These are phyloP conservation scores for Bradypodion ventrale DNA, from an alignment of 2,797 vertebrate species.

Conservation along the genomic window DNA sequence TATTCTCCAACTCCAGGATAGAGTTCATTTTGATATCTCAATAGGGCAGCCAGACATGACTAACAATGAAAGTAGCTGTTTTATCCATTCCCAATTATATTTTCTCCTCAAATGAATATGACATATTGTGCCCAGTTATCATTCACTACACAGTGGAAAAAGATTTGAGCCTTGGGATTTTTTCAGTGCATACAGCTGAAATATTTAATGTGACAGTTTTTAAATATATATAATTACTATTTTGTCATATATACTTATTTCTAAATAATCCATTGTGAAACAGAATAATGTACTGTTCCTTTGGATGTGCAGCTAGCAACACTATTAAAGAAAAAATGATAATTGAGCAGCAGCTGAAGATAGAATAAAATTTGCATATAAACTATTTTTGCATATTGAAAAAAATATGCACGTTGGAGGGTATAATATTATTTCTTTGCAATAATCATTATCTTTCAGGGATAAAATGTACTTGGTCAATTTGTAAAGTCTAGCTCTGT, in stretches of 20 bases:
- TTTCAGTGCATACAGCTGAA: conserved; percentile 35
- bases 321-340: conserved; percentile 29
- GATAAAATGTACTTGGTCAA: not conserved
- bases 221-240: conserved; percentile 36
- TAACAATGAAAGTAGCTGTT: conserved; percentile 30
- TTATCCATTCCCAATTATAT: conserved; percentile 28
- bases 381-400: conserved; percentile 32
- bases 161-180: conserved; percentile 31
- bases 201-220: not conserved
- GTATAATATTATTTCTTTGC: not conserved
- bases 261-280: conserved; percentile 44
- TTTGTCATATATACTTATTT: conserved; percentile 50
- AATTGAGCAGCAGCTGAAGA: conserved; percentile 28
- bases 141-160: not conserved
- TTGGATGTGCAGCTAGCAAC: conserved; percentile 42
- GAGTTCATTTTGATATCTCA: not conserved
- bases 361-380: not conserved
- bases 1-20: not conserved
- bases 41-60: conserved; percentile 24
- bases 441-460: not conserved
- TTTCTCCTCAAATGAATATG: not conserved
- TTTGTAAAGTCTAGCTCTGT: not conserved
- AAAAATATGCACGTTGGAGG: not conserved
- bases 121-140: conserved; percentile 15
- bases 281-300: not conserved